A percentile compares a stretch with the other conserved stretches of the same genome.
Conservation (phyloP, 2,888 invertebrate genomes). For the Cinara cedri region DNA sequence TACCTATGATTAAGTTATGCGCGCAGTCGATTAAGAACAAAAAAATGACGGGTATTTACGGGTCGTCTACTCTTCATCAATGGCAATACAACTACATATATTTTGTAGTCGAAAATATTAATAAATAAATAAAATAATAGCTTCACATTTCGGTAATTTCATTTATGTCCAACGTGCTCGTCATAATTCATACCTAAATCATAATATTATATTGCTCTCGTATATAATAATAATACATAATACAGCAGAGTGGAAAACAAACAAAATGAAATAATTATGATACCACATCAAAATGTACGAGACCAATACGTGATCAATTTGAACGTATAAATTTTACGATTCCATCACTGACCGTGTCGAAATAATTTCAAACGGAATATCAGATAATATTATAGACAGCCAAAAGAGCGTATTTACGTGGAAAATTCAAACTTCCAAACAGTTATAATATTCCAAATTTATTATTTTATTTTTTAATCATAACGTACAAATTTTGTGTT, state of each 20-base stretch:
- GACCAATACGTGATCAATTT: neutral
- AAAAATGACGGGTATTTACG: too few species aligned
- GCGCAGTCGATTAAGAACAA: neutral
- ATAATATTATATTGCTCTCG: neutral
- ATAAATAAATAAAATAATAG: constrained; percentile 17
- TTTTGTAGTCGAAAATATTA: neutral
- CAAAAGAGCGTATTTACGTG: neutral
- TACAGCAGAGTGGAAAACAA: constrained; percentile 3
- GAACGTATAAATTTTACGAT: neutral
- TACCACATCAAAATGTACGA: neutral
- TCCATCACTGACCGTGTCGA: neutral
- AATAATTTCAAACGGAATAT: constrained; percentile 15
- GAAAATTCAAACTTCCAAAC: neutral
- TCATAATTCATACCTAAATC: constrained; percentile 17
- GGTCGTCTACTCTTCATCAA: neutral
- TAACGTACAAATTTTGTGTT: too few species aligned
- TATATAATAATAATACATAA: too few species aligned
- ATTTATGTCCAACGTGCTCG: constrained; percentile 11
- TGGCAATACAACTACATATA: constrained; percentile 9
- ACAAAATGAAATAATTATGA: constrained; percentile 6
- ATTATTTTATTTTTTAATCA: too few species aligned
- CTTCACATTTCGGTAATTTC: neutral
- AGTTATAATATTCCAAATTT: neutral
- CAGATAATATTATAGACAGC: neutral
- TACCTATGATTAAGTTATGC: too few species aligned